Evolutionary conservation across 2,113 vertebrate species (phyloP).

Genomic region (Ia io): DNA sequence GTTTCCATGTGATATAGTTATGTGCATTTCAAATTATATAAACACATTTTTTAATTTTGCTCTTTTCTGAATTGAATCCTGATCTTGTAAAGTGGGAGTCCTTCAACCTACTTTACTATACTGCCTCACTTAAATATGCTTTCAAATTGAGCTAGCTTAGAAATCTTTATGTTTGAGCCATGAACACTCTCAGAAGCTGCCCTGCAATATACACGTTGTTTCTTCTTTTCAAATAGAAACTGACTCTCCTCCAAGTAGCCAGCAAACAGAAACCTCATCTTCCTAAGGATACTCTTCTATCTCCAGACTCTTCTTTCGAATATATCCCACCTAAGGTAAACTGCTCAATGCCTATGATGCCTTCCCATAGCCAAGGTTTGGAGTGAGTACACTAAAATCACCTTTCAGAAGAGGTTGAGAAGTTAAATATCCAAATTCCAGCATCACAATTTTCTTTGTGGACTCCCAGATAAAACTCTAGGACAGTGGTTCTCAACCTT

Average conservation of each 20-base stretch:
- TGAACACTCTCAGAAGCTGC: not conserved
- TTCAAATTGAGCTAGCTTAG: constrained; percentile 3
- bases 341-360: not conserved
- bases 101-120: not conserved
- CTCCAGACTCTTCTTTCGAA: constrained; percentile 89
- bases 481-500: not conserved
- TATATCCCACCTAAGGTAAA: constrained; percentile 93
- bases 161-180: constrained; percentile 20
- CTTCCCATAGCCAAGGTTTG: not conserved
- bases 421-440: constrained; percentile 8
- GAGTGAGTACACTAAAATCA: not conserved
- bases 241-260: constrained; percentile 86
- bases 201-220: constrained; percentile 4
- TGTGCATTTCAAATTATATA: constrained; percentile 24
- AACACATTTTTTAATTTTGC: constrained; percentile 33
- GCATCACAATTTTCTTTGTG: not conserved
- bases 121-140: not conserved
- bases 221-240: constrained; percentile 83
- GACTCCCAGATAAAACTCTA: not conserved
- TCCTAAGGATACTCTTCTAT: not conserved
- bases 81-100: constrained; percentile 11
- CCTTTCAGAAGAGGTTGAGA: not conserved
- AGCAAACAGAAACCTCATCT: constrained; percentile 84
- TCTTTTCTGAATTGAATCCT: constrained; percentile 21
- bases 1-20: not conserved